Percentiles rank a stretch among this genome's conserved stretches.
Evolutionary conservation across 2,888 invertebrate genomes (phyloP).

Genomic region (Scaptomyza parva): DNA sequence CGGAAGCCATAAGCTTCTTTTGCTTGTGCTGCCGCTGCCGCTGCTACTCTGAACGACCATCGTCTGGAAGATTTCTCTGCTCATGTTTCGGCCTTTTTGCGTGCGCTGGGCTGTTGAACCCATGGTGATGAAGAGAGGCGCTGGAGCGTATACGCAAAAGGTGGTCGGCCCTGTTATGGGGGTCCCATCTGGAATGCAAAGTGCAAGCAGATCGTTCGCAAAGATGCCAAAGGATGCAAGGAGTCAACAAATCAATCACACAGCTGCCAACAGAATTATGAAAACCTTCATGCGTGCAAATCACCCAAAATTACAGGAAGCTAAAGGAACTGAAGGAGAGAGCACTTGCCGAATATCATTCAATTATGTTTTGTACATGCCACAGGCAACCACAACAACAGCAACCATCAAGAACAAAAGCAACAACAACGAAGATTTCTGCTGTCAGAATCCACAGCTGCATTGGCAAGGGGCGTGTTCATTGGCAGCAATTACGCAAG

Average conservation of each 20-base stretch:
- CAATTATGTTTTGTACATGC: conserved; percentile 62
- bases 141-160: conserved; percentile 56
- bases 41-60: conserved; percentile 6
- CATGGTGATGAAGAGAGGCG: conserved; percentile 33
- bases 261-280: conserved; percentile 53
- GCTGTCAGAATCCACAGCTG: conserved; percentile 57
- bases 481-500: conserved; percentile 52
- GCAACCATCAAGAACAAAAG: conserved; percentile 26
- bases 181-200: conserved; percentile 20
- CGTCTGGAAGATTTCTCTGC: conserved; percentile 60
- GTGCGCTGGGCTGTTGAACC: conserved; percentile 69
- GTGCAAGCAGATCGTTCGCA: conserved; percentile 33
- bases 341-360: conserved; percentile 79
- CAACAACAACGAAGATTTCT: conserved; percentile 39
- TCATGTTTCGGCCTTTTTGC: conserved; percentile 58
- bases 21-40: conserved; percentile 18
- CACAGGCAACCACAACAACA: conserved; percentile 42
- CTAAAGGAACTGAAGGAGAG: conserved; percentile 30
- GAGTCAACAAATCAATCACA: conserved; percentile 64
- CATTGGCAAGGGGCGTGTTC: conserved; percentile 56
- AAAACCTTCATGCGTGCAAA: conserved; percentile 55
- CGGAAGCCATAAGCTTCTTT: conserved; percentile 72
- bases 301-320: conserved; percentile 76
- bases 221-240: conserved; percentile 53
- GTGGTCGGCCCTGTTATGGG: conserved; percentile 42